A percentile compares a stretch with the other conserved stretches of the same genome.
These are phyloP conservation scores for Trachelus troglodyta DNA, from an alignment of 2,888 invertebrate species.

Conservation along the genomic window DNA sequence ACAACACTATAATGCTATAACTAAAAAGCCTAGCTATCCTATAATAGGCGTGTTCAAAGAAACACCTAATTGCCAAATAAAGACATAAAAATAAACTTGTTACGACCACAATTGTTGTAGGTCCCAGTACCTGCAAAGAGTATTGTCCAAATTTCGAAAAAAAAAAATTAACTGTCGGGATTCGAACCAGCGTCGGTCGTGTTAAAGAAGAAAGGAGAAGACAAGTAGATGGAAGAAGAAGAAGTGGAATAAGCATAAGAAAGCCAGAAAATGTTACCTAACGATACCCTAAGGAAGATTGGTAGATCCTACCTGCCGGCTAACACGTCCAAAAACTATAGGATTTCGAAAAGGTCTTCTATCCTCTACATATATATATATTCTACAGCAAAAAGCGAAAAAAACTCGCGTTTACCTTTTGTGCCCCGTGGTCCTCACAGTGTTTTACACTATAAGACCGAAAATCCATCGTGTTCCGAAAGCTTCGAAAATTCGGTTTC, in stretches of 20 bases:
- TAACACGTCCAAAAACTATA: not conserved
- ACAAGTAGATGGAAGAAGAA: slow-evolving; percentile 4
- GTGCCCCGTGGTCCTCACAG: not conserved
- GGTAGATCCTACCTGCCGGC: not conserved
- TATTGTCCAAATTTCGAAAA: not conserved
- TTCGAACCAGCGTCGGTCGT: slow-evolving; percentile 4
- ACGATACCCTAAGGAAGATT: not conserved
- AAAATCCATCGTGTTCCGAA: not conserved
- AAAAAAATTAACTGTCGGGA: not conserved
- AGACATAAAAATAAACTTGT: slow-evolving; percentile 22
- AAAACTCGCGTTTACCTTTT: not conserved
- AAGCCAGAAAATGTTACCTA: not conserved
- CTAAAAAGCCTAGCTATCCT: not conserved
- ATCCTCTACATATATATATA: not conserved
- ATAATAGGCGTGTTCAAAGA: not conserved
- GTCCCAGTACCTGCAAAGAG: not conserved
- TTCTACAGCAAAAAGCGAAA: not conserved
- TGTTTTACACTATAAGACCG: not conserved
- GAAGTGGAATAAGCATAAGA: slow-evolving; percentile 3
- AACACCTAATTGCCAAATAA: slow-evolving; percentile 32
- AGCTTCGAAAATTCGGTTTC: not conserved
- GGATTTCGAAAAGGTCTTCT: not conserved
- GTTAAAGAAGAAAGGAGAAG: slow-evolving; percentile 9
- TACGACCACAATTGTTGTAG: not conserved
- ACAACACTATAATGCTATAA: not conserved